Evolutionary conservation across 2,888 invertebrate genomes (phyloP).

Genomic region (Scaptomyza caliginosa): DNA sequence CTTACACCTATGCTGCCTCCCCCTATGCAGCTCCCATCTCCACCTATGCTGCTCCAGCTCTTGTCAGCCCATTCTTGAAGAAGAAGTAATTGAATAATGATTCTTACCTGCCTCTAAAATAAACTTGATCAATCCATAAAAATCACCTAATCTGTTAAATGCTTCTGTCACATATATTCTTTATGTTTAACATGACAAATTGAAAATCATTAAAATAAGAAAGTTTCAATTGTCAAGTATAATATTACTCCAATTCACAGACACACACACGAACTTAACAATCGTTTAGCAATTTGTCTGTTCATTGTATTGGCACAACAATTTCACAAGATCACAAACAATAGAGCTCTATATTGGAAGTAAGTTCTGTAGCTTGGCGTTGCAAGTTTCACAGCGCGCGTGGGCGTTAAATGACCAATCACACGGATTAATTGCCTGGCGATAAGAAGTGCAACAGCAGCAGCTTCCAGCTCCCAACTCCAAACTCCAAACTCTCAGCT

Average conservation of each 20-base stretch:
- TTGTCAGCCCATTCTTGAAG: slow-evolving; percentile 46
- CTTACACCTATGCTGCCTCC: slow-evolving; percentile 17
- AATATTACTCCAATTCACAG: neutral
- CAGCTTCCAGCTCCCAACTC: slow-evolving; percentile 22
- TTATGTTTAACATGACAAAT: too few relatives aligned
- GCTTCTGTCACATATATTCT: too few relatives aligned
- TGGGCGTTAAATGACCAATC: slow-evolving; percentile 73
- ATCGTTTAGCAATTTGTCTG: neutral
- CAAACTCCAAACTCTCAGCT: slow-evolving; percentile 4
- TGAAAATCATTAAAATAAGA: too few relatives aligned
- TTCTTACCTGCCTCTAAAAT: neutral
- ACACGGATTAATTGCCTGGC: slow-evolving; percentile 66
- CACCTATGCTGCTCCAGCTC: slow-evolving; percentile 51
- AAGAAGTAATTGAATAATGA: slow-evolving; percentile 34
- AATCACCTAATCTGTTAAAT: too few relatives aligned
- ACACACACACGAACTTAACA: neutral
- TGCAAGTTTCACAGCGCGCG: slow-evolving; percentile 27
- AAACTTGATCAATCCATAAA: neutral
- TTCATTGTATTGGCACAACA: neutral
- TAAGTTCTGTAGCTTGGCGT: neutral
- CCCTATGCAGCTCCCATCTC: slow-evolving; percentile 40
- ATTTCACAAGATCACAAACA: neutral
- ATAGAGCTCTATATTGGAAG: neutral
- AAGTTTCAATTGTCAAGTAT: too few relatives aligned
- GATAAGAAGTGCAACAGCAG: slow-evolving; percentile 58